Evolutionary conservation across 2,888 invertebrate genomes (phyloP), one percentile per base, ranked within the genome.

Genomic region (Epirrhoe alternata): DNA sequence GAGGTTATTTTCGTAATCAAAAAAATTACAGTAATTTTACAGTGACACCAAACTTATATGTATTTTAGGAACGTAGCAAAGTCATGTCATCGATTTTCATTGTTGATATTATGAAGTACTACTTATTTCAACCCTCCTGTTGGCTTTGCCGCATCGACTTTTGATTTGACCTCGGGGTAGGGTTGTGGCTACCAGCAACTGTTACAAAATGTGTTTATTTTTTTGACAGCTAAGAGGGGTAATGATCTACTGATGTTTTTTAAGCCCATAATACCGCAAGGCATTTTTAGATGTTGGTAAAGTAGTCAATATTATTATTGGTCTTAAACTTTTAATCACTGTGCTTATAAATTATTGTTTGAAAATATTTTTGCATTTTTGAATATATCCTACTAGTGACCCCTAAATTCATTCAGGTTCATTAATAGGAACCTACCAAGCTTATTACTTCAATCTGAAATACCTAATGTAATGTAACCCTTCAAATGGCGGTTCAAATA

Each of bases 121-220:
- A 61, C 69, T 63, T 61, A 56, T 31, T 54, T 61, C 70, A 66
- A 63, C 64, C 68, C 80, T 72, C 69, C 16, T 63, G 67, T 74
- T 70, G 73, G 49, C 64, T 75, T 72, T 75, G 74, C 75, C 75
- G 77, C 77, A 81, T 82, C 71, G 81, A 80, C 77, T 80, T 78
- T 72, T 77, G 71, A 74, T 78, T 72, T 77, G 75, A 75, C 84
- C 83, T 75, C 77, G 69, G 80, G 79, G 74, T 73, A 72, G 79
- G 78, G 80, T 77, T 77, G 76, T 70, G 74, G 73, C 58, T 72
- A 62, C 65, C 60, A 74, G 76, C 77, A 77, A 78, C 75, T 79
- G 77, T 80, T 83, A 74, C 75, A 72, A 80, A 72, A 69, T 69
- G 72, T 74, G 70, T 74, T 72, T 74, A 74, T 71, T 72, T 74